phyloP scores from a whole-genome alignment of 2,797 vertebrate species.

The Pseudotriccus pelzelni region DNA sequence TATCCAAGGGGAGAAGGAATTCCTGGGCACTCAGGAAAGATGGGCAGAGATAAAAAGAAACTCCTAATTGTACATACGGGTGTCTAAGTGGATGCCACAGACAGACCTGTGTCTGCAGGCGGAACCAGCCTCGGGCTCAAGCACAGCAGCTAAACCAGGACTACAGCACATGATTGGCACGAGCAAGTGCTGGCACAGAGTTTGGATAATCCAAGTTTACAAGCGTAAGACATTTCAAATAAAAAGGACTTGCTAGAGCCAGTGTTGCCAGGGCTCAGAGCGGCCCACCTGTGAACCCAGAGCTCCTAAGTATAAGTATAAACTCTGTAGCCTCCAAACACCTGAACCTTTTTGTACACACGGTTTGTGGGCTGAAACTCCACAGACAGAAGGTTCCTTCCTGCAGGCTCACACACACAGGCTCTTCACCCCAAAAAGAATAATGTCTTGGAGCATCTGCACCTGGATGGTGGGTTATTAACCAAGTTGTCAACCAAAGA shows the following conservation, averaged over 20 bases:
- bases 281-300: neutral
- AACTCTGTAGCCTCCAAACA: neutral
- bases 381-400: neutral
- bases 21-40: neutral
- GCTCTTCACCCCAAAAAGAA: neutral
- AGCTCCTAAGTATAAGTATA: neutral
- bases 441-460: neutral
- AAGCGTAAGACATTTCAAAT: neutral
- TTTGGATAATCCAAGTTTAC: slow-evolving; percentile 11
- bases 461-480: neutral
- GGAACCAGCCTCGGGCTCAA: neutral
- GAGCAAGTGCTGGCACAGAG: neutral
- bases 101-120: neutral
- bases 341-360: fast-evolving
- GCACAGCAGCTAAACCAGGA: neutral
- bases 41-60: neutral
- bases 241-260: neutral
- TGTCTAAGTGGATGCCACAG: neutral
- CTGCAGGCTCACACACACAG: neutral
- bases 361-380: neutral
- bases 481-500: neutral
- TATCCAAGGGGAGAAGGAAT: neutral
- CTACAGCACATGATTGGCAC: slow-evolving; percentile 34
- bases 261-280: neutral
- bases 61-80: neutral